Percentiles rank a stretch among this genome's conserved stretches.
phyloP scores from a whole-genome alignment of 2,797 vertebrate genomes.

The Trematomus bernacchii region DNA sequence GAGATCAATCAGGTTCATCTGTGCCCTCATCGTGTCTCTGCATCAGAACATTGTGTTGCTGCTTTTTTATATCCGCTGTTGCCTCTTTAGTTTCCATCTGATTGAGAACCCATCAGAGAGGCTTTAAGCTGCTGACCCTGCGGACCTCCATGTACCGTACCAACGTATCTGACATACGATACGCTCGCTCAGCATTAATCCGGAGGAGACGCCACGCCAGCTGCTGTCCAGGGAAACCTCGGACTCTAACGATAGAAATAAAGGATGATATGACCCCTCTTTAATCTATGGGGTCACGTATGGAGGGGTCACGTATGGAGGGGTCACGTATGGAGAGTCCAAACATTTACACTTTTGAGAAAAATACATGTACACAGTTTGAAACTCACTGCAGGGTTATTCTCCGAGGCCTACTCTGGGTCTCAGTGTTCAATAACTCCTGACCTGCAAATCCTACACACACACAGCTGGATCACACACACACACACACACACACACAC shows the following conservation, averaged over 20 bases:
- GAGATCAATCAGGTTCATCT: conserved; percentile 16
- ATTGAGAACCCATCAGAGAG: conserved; percentile 51
- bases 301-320: no score
- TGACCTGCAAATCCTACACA: conserved; percentile 47
- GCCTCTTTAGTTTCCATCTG: conserved; percentile 49
- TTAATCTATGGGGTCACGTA: no score
- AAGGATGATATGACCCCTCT: not conserved
- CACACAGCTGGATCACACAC: conserved; percentile 13
- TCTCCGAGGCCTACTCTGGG: not conserved
- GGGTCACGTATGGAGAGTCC: no score
- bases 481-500: not conserved
- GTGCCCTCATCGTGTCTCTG: not conserved
- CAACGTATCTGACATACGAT: conserved; percentile 31
- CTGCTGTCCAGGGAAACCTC: conserved; percentile 13
- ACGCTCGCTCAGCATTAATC: conserved; percentile 43
- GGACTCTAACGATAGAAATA: conserved; percentile 10
- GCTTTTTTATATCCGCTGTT: conserved; percentile 20
- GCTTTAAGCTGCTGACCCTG: conserved; percentile 52
- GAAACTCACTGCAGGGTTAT: not conserved
- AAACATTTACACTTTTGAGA: not conserved
- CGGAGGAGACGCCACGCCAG: conserved; percentile 9
- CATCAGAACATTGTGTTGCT: conserved; percentile 29
- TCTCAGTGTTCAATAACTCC: conserved; percentile 1
- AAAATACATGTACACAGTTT: not conserved
- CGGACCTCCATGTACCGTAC: conserved; percentile 7